phyloP scores from a whole-genome alignment of 1,140 invertebrate species.

The Drosophila yakuba region DNA sequence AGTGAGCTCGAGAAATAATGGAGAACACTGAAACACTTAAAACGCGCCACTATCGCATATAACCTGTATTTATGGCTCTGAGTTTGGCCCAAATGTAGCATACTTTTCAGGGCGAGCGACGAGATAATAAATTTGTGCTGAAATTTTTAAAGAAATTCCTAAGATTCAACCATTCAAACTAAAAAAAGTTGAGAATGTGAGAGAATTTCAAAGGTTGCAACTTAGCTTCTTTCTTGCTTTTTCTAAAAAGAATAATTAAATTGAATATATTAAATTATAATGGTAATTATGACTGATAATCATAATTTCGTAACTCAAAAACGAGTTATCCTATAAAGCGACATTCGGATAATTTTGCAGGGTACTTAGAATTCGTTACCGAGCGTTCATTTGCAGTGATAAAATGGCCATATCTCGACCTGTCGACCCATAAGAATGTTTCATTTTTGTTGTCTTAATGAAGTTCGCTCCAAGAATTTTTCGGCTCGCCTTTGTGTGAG shows the following conservation, averaged over 20 bases:
- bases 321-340: too few relatives aligned
- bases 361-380: not conserved
- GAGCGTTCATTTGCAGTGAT: not conserved
- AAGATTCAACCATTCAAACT: not conserved
- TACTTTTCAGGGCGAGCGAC: constrained; percentile 1
- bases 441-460: constrained; percentile 36
- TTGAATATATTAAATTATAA: too few relatives aligned
- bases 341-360: not conserved
- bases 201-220: not conserved
- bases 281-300: too few relatives aligned
- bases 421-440: constrained; percentile 7
- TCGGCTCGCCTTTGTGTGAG: constrained; percentile 1
- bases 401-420: constrained; percentile 1
- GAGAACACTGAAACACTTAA: constrained; percentile 6
- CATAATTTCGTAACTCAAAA: too few relatives aligned
- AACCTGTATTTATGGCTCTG: constrained; percentile 4
- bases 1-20: constrained; percentile 11
- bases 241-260: too few relatives aligned
- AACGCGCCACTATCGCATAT: constrained; percentile 17
- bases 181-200: not conserved
- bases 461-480: constrained; percentile 23
- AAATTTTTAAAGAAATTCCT: not conserved
- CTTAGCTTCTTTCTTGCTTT: too few relatives aligned
- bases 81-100: constrained; percentile 1
- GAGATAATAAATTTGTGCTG: not conserved